Conservation (phyloP, 2,888 invertebrate species). For the Aspidiotus destructor region DNA sequence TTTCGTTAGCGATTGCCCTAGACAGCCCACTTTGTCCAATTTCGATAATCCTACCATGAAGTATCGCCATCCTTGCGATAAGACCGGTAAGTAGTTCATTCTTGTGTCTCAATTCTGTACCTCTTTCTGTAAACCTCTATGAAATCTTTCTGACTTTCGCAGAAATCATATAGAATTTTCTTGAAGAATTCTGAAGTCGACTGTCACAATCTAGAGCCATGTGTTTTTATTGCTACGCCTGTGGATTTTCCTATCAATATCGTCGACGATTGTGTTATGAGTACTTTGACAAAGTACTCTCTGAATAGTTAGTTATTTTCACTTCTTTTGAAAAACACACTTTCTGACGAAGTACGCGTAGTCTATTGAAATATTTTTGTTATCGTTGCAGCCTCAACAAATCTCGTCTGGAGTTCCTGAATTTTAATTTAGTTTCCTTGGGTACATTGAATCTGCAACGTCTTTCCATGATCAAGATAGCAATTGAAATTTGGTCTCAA, state of each 20-base stretch:
- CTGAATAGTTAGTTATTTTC: slow-evolving; percentile 19
- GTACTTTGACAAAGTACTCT: slow-evolving; percentile 13
- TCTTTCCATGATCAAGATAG: slow-evolving; percentile 15
- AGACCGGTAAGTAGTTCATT: too few species aligned
- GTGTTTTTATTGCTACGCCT: slow-evolving; percentile 24
- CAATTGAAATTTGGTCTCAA: slow-evolving; percentile 19
- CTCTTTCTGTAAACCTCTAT: too few species aligned
- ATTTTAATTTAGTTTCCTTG: slow-evolving; percentile 13
- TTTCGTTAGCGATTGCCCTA: too few species aligned
- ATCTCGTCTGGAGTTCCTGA: slow-evolving; percentile 12
- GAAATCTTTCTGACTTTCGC: too few species aligned
- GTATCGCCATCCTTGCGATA: too few species aligned
- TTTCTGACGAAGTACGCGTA: neutral
- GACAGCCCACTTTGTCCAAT: too few species aligned
- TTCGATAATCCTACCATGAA: too few species aligned
- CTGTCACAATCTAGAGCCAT: neutral
- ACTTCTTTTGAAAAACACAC: neutral
- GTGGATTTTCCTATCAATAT: slow-evolving; percentile 16
- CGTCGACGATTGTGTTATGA: slow-evolving; percentile 22
- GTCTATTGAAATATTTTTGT: neutral
- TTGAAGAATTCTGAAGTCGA: too few species aligned
- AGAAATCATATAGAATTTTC: too few species aligned
- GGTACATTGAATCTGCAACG: slow-evolving; percentile 21
- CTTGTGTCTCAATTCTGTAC: too few species aligned
- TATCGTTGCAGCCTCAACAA: slow-evolving; percentile 14